Evolutionary conservation across 2,888 invertebrate genomes (phyloP).

Genomic region (Cepaea hortensis): DNA sequence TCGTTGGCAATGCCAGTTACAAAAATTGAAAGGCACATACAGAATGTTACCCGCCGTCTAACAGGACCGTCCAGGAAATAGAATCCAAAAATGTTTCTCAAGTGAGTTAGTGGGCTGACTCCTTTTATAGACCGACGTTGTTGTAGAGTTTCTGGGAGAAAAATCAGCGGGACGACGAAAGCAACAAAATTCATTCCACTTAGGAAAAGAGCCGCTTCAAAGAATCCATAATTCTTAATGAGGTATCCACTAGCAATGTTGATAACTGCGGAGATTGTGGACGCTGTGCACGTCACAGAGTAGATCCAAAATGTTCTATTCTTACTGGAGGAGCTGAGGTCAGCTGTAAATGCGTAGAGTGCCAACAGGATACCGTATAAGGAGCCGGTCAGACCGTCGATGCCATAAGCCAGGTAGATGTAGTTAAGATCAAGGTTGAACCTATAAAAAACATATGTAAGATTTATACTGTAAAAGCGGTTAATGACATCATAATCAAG

Average conservation of each 20-base stretch:
- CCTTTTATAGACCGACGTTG: background rate
- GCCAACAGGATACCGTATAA: conserved; percentile 36
- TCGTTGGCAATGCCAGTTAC: conserved; percentile 11
- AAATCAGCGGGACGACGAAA: conserved; percentile 24
- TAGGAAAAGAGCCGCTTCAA: conserved; percentile 17
- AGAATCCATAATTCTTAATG: conserved; percentile 38
- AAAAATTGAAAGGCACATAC: conserved; percentile 6
- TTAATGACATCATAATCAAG: background rate
- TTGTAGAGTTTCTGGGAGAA: conserved; percentile 47
- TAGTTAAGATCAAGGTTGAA: conserved; percentile 38
- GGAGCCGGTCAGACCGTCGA: conserved; percentile 48
- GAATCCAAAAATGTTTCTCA: conserved; percentile 41
- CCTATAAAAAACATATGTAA: background rate
- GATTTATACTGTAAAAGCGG: background rate
- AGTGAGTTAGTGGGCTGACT: background rate
- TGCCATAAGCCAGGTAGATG: conserved; percentile 37
- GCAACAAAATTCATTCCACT: conserved; percentile 2
- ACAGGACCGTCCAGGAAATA: conserved; percentile 42
- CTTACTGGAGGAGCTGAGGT: conserved; percentile 31
- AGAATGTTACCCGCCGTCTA: conserved; percentile 19
- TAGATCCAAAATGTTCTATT: conserved; percentile 35
- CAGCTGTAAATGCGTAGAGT: conserved; percentile 38
- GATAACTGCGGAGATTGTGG: background rate
- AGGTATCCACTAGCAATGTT: conserved; percentile 41
- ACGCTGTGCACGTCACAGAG: conserved; percentile 10